phyloP scores from a whole-genome alignment of 1,140 invertebrate genomes.

The Trichonephila inaurata region DNA sequence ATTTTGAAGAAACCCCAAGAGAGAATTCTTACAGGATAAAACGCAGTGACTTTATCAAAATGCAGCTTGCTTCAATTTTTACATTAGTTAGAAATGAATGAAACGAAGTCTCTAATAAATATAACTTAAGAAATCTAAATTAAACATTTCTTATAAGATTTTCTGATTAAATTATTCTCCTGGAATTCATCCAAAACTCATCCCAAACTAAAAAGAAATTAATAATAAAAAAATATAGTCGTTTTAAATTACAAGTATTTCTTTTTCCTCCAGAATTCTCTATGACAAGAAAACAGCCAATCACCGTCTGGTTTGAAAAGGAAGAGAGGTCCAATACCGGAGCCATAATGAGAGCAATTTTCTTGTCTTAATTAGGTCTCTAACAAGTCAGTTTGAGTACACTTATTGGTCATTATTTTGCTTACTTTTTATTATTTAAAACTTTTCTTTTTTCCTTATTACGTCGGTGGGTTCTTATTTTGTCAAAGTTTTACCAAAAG shows the following conservation, averaged over 20 bases:
- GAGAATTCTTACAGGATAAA: no score
- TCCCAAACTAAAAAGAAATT: background rate
- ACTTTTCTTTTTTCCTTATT: background rate
- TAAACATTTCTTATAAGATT: background rate
- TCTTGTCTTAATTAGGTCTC: constrained; percentile 60
- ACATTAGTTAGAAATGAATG: no score
- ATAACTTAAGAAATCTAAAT: background rate
- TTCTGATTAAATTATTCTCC: background rate
- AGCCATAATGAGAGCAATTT: constrained; percentile 51
- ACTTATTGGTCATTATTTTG: constrained; percentile 36
- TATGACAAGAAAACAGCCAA: constrained; percentile 32
- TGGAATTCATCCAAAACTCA: background rate
- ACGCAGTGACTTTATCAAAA: no score
- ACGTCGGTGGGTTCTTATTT: background rate
- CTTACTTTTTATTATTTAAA: background rate
- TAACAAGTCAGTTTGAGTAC: constrained; percentile 58
- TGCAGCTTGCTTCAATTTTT: no score
- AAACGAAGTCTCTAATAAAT: background rate
- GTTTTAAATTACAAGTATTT: background rate
- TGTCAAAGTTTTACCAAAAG: background rate
- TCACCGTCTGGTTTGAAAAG: background rate
- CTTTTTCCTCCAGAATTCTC: background rate
- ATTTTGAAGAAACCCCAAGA: no score
- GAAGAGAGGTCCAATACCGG: background rate
- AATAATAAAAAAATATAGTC: background rate